Evolutionary conservation across 23 tunicate genomes (phyloP).

Genomic region (Ascidia mentula): DNA sequence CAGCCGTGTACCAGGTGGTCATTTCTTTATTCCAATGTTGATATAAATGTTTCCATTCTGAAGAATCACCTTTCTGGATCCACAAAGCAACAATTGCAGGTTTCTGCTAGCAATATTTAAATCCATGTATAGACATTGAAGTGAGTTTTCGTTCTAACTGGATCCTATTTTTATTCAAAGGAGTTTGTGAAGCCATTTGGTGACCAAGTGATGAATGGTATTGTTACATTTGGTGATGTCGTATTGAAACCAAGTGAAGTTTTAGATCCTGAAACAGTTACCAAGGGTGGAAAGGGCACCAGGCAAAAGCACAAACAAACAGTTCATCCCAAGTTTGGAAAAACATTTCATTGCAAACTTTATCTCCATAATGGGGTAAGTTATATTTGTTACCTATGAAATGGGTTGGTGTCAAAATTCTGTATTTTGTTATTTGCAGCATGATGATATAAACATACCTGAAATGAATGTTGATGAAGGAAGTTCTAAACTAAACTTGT

Average conservation of each 20-base stretch:
- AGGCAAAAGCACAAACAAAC: background rate
- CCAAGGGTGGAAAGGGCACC: background rate
- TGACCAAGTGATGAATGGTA: background rate
- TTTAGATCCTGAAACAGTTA: background rate
- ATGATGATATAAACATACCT: background rate
- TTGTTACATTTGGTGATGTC: background rate
- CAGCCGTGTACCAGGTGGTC: background rate
- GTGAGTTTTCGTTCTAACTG: background rate
- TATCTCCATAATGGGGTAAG: conserved; percentile 3
- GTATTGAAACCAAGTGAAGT: background rate
- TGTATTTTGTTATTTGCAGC: background rate
- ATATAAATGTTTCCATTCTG: background rate
- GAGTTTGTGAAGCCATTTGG: background rate
- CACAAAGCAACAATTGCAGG: background rate
- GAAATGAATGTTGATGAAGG: background rate
- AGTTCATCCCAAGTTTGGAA: background rate
- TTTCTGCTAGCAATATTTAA: too few species aligned
- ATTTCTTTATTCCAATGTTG: background rate
- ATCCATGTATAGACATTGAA: background rate
- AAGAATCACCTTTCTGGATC: background rate
- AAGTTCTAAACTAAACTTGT: background rate
- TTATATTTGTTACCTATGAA: background rate
- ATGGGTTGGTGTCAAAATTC: background rate
- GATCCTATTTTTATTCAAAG: background rate
- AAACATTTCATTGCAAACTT: background rate